Conservation (phyloP, 2,113 vertebrate genomes). For the Turdus rufiventris region DNA sequence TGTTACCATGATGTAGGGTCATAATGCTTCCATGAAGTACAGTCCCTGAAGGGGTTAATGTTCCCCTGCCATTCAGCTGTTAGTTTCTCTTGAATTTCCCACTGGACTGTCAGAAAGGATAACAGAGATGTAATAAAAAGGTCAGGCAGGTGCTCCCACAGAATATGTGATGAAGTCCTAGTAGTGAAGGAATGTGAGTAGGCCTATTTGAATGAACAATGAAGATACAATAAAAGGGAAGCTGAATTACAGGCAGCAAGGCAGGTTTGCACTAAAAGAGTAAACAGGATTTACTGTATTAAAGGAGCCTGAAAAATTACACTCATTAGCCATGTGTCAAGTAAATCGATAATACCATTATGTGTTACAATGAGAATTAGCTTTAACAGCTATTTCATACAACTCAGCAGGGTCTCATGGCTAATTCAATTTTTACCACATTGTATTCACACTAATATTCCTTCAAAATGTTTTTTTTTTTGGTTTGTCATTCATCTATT, state of each 20-base stretch:
- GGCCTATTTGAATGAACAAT: neutral
- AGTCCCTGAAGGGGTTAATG: conserved; percentile 33
- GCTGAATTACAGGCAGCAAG: neutral
- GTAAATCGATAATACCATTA: conserved; percentile 44
- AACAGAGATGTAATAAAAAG: conserved; percentile 46
- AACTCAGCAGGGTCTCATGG: neutral
- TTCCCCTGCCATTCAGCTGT: conserved; percentile 1
- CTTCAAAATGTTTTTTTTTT: neutral
- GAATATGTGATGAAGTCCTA: conserved; percentile 13
- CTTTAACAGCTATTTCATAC: conserved; percentile 31
- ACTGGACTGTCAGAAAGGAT: conserved; percentile 10
- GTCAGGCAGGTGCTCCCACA: neutral
- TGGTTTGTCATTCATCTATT: neutral
- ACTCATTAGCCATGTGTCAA: conserved; percentile 34
- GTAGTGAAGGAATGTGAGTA: conserved; percentile 7
- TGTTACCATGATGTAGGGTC: neutral
- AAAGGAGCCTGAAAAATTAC: conserved; percentile 21
- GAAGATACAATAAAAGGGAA: neutral
- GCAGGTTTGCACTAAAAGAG: neutral
- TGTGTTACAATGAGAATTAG: conserved; percentile 30
- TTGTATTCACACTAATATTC: neutral
- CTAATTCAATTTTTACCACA: conserved; percentile 12
- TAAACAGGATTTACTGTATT: conserved; percentile 49
- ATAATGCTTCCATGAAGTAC: neutral
- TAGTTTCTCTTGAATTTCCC: conserved; percentile 16